phyloP scores from a whole-genome alignment of 1,140 invertebrate genomes.

The Drosophila nikananu region DNA sequence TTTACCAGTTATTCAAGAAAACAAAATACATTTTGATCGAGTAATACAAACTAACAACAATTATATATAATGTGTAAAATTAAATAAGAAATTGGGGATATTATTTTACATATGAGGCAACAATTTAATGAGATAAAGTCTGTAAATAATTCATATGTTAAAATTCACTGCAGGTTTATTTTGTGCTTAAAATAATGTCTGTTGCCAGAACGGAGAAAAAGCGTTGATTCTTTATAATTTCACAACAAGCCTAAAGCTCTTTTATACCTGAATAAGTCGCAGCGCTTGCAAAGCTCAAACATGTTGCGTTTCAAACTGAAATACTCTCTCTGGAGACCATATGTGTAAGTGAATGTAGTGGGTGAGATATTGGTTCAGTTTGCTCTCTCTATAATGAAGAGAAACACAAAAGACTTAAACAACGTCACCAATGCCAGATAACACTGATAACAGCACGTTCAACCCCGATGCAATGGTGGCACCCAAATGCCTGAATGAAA shows the following conservation, averaged over 20 bases:
- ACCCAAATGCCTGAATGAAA: conserved; percentile 59
- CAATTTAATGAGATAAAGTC: neutral
- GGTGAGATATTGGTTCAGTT: conserved; percentile 8
- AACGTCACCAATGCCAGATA: conserved; percentile 20
- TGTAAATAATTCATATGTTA: neutral
- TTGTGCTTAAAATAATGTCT: neutral
- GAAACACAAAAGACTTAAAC: conserved; percentile 5
- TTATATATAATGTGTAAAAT: no score
- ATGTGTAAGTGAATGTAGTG: neutral
- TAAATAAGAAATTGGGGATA: neutral
- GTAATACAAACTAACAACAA: no score
- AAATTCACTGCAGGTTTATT: neutral
- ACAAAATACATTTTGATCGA: no score
- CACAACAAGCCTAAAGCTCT: conserved; percentile 1
- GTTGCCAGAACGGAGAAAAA: neutral
- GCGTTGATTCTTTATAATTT: neutral
- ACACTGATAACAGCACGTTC: conserved; percentile 13
- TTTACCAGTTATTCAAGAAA: neutral
- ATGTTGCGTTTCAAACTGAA: neutral
- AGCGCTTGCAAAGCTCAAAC: neutral
- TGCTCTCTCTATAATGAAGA: neutral
- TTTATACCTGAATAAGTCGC: neutral
- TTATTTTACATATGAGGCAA: neutral
- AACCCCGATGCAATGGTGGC: conserved; percentile 68
- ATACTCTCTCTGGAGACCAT: neutral